phyloP scores from a whole-genome alignment of 1,140 invertebrate species.

The Drosophila malerkotliana region DNA sequence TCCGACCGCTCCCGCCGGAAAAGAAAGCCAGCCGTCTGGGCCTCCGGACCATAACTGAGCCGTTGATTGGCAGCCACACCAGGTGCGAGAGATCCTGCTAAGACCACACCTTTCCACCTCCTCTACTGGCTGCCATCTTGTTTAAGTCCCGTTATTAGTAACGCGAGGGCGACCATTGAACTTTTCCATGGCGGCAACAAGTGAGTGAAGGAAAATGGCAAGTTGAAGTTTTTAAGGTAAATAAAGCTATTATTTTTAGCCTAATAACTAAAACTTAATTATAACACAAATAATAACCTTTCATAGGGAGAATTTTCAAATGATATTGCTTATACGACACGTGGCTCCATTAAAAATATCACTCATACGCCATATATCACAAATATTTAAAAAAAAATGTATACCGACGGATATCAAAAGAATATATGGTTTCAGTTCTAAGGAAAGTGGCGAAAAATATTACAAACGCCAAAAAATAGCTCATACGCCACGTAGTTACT shows the following conservation, averaged over 20 bases:
- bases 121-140: background rate
- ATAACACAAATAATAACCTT: no score
- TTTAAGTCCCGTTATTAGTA: conserved; percentile 15
- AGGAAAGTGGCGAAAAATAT: no score
- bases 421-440: no score
- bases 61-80: conserved; percentile 63
- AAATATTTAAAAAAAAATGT: no score
- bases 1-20: conserved; percentile 2
- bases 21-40: conserved; percentile 51
- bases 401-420: background rate
- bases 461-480: background rate
- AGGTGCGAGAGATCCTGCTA: conserved; percentile 10
- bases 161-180: conserved; percentile 11
- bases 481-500: background rate
- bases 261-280: background rate
- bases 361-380: background rate
- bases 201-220: background rate
- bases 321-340: no score
- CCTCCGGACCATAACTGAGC: conserved; percentile 62
- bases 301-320: no score
- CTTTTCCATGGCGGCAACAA: conserved; percentile 16
- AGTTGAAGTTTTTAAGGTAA: no score
- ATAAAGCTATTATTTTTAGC: background rate
- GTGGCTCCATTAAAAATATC: background rate
- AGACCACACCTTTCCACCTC: background rate